Evolutionary conservation across 2,113 vertebrate species (phyloP), one percentile per base, ranked within the genome.

Genomic region (Aythya baeri): DNA sequence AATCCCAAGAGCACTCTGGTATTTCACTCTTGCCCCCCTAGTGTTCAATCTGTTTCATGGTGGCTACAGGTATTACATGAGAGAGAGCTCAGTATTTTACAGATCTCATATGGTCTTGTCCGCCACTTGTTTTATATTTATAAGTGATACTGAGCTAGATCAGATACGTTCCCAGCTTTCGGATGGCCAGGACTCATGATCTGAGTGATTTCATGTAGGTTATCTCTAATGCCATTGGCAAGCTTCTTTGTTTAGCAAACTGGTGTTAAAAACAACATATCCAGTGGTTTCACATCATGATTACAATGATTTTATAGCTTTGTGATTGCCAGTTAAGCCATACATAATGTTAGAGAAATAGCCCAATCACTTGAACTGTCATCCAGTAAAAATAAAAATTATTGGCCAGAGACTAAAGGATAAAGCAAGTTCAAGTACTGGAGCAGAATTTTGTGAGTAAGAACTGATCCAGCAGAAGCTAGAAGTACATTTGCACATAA

Each of bases 361-460:
- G 55, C 41, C 91, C 74, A 70, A 62, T 78, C 80, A 17, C 11
- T 95, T 88, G 38, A 93, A 55, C 72, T 93, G 65, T 89, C 86
- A 86, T 76, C 74, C 90, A 92, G 80, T 84, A 88, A 96, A 96
- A 96, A 86, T 70, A 96, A 93, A 84, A 88, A 72, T 21, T 90
- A 94, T 82, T 92, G 83, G 41, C 67, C 83, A 88, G 73, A 90
- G 68, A 81, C 67, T 63, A 77, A 93, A 88, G 88, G 66, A 95
- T 75, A 72, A 90, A 97, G 43, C 50, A 93, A 93, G 90, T 93
- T 96, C 93, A 96, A 93, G 67, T 82, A 76, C 25, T 76, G 83
- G 83, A 91, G 81, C 81, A 84, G 86, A 89, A 91, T 29, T 96
- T 85, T 97, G 95, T 92, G 86, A 97, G 92, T 58, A 93, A 96